Percentiles rank a stretch among this genome's conserved stretches.
Conservation (phyloP, 2,797 vertebrate species). For the Micromesistius poutassou region DNA sequence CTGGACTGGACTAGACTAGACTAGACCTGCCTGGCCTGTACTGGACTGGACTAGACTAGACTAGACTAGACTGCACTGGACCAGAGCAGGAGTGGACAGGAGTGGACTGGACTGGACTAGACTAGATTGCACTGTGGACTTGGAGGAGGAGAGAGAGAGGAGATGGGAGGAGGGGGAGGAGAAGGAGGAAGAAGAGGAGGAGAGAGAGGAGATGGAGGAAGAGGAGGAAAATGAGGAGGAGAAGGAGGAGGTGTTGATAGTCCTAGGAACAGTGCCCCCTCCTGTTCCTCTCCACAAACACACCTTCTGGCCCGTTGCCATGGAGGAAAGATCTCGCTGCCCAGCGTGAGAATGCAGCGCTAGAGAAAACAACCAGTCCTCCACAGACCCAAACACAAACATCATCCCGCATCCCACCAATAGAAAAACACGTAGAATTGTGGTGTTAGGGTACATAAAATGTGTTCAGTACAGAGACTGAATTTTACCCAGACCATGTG, state of each 20-base stretch:
- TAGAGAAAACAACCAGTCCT: neutral
- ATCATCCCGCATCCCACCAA: neutral
- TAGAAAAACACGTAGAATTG: neutral
- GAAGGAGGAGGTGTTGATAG: conserved; percentile 31
- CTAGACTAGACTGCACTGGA: neutral
- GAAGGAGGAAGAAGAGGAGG: too few species aligned
- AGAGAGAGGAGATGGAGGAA: neutral
- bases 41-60: neutral
- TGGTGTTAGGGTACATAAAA: neutral
- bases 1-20: too few species aligned
- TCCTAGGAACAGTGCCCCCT: conserved; percentile 19
- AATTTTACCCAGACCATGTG: too few species aligned
- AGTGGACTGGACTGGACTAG: neutral
- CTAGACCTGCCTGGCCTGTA: too few species aligned
- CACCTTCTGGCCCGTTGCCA: conserved; percentile 5
- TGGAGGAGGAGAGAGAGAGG: too few species aligned
- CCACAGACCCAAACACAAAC: neutral
- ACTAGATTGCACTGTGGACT: neutral
- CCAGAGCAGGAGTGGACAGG: too few species aligned
- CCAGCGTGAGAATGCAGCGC: neutral
- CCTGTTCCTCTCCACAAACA: conserved; percentile 25
- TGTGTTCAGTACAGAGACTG: neutral
- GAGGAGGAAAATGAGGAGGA: too few species aligned
- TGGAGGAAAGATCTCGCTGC: conserved; percentile 18
- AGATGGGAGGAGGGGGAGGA: too few species aligned